A percentile compares a stretch with the other conserved stretches of the same genome.
These are phyloP conservation scores for Pseudorhombus dupliciocellatus DNA, from an alignment of 2,113 vertebrate species.

Conservation along the genomic window DNA sequence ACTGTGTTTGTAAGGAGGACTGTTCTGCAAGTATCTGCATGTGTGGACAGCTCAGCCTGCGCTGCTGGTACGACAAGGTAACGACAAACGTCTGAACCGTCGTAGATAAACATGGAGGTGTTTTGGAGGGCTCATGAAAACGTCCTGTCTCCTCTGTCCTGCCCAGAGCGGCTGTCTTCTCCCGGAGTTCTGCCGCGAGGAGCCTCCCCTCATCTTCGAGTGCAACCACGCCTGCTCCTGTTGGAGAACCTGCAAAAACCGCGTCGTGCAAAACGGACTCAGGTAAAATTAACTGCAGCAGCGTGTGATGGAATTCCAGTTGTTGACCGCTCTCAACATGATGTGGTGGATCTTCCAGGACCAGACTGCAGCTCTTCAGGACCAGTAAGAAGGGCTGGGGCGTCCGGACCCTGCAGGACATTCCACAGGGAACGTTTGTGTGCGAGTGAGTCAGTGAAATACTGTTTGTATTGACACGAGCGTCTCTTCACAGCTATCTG, in stretches of 20 bases:
- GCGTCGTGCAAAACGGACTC: conserved; percentile 96
- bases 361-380: conserved; percentile 91
- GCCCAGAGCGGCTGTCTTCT: conserved; percentile 90
- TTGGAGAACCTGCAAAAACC: conserved; percentile 95
- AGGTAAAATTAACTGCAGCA: conserved; percentile 69
- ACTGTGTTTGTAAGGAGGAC: conserved; percentile 96
- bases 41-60: conserved; percentile 97
- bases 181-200: conserved; percentile 93
- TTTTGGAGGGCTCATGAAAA: too few relatives aligned
- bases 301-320: background rate
- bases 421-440: conserved; percentile 92
- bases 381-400: conserved; percentile 96
- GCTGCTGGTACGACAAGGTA: conserved; percentile 98
- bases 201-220: conserved; percentile 95
- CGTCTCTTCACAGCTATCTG: too few relatives aligned
- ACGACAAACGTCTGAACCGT: conserved; percentile 41
- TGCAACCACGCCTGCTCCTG: conserved; percentile 98
- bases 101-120: background rate
- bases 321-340: background rate
- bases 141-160: background rate
- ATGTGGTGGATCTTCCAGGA: conserved; percentile 75
- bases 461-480: too few relatives aligned
- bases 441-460: conserved; percentile 90
- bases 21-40: conserved; percentile 98
- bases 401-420: conserved; percentile 91